Evolutionary conservation across 2,113 vertebrate genomes (phyloP), one percentile per base, ranked within the genome.

Genomic region (Forbesichthys papilliferus): DNA sequence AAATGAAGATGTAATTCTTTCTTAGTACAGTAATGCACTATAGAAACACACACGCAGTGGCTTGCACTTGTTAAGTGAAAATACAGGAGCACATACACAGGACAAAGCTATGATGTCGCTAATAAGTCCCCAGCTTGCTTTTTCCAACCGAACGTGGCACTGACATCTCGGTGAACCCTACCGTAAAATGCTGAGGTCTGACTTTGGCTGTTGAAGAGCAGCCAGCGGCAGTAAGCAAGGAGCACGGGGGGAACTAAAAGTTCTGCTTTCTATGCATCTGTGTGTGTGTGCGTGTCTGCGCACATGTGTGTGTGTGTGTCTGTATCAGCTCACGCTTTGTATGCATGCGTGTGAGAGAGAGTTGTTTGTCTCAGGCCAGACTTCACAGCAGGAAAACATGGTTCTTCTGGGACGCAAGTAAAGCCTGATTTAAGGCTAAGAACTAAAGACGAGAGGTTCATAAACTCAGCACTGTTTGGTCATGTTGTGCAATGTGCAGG

Each of bases 91-190:
- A 6, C 36, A 6, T 42, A 42, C 6, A 42, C 36, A 5, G 7
- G 36, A 42, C 36, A 42, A 42, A 42, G 36, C 36, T 42, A 42
- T 42, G 36, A 42, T 42, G 36, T 42, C 7, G 36, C 36, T 42
- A 42, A 42, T 42, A 42, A 42, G 36, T 42, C 80, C 69, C 55
- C 27, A 67, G 55, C 65, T 72, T 42, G 36, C 36, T 42, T 75
- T 75, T 87, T 83, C 81, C 55, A 69, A 70, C 64, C 64, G 70
- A 81, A 77, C 66, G 51, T 69, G 66, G 49, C 68, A 66, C 27
- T 80, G 81, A 79, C 81, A 80, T 71, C 68, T 57, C 59, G 61
- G 68, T 61, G 33, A 75, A 76, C 67, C 55, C 53, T 64, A 79
- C 68, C 57, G 47, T 56, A 66, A 79, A 76, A 88, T 75, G 71